Evolutionary conservation across 2,113 vertebrate species (phyloP), one percentile per base, ranked within the genome.

Genomic region (Pavo muticus): DNA sequence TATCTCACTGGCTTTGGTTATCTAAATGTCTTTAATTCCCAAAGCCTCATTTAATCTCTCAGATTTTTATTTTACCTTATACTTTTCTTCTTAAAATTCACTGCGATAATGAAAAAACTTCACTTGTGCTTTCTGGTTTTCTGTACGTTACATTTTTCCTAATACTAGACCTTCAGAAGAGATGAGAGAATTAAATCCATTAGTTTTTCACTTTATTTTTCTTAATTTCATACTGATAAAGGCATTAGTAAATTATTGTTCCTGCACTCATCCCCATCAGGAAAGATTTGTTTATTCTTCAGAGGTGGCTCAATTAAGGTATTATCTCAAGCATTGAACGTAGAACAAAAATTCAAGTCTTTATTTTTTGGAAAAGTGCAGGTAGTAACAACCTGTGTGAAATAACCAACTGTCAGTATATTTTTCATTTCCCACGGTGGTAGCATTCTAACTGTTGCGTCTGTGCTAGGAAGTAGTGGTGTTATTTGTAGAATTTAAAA

Each of bases 211-310:
- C 14, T 23, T 69, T 57, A 72, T 77, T 39, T 4, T 0, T 27
- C 35, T 25, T 60, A 73, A 80, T 84, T 88, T 90, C 68, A 5
- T 63, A 45, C n/a, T 71, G 83, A 89, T 92, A 87, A 89, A 77
- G 11, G 18, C 8, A n/a, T 79, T 79, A 83, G 25, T 61, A 88
- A 91, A 75, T 87, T 78, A 61, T 52, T 81, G 21, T 64, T 81
- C 50, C 60, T 73, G 25, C 29, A 27, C 40, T 91, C 13, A 73
- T 64, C 16, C 40, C 9, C 39, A 4, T 54, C 45, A 50, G 59
- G 39, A 75, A 63, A 82, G 7, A 61, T 57, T 45, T 87, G 63
- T 79, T 93, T 82, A 61, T 89, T 80, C 24, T 93, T 72, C 48
- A 72, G 21, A 11, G 19, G 37, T 84, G 4, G 5, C 87, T 93